A percentile compares a stretch with the other conserved stretches of the same genome.
Evolutionary conservation across 2,113 vertebrate genomes (phyloP).

Genomic region (Bos indicus): DNA sequence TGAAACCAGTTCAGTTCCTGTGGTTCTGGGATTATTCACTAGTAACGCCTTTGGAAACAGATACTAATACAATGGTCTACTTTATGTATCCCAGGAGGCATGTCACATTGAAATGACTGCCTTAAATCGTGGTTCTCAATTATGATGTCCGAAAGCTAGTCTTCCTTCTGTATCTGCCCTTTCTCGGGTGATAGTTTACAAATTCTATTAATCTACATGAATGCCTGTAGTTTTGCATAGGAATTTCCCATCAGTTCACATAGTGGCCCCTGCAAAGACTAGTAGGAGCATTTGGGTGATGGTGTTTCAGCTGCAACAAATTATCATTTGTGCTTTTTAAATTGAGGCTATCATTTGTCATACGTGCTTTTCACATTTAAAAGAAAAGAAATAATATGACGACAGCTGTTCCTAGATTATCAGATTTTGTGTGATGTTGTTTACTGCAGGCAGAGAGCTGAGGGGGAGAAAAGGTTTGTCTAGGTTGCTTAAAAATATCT

Average conservation of each 20-base stretch:
- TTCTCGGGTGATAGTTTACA: constrained; percentile 29
- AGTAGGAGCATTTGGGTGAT: constrained; percentile 52
- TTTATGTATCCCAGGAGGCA: constrained; percentile 70
- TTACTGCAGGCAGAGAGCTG: constrained; percentile 23
- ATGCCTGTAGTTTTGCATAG: constrained; percentile 50
- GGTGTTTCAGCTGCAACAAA: constrained; percentile 67
- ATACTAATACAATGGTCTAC: constrained; percentile 71
- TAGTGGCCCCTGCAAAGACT: constrained; percentile 52
- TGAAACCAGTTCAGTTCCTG: constrained; percentile 54
- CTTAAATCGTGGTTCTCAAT: constrained; percentile 46
- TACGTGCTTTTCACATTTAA: constrained; percentile 55
- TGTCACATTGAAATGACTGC: constrained; percentile 66
- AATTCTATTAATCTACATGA: constrained; percentile 23
- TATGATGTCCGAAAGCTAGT: constrained; percentile 9
- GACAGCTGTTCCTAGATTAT: constrained; percentile 55
- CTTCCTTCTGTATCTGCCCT: not conserved
- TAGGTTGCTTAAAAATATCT: constrained; percentile 35
- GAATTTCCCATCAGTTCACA: constrained; percentile 59
- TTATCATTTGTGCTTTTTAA: constrained; percentile 62
- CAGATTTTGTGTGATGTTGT: constrained; percentile 36
- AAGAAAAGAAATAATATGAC: constrained; percentile 45
- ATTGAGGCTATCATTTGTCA: constrained; percentile 44
- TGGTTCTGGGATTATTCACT: constrained; percentile 61
- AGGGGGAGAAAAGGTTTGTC: not conserved
- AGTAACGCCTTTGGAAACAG: constrained; percentile 51